Evolutionary conservation across 2,888 invertebrate species (phyloP).

Genomic region (Leucophora obtusa): DNA sequence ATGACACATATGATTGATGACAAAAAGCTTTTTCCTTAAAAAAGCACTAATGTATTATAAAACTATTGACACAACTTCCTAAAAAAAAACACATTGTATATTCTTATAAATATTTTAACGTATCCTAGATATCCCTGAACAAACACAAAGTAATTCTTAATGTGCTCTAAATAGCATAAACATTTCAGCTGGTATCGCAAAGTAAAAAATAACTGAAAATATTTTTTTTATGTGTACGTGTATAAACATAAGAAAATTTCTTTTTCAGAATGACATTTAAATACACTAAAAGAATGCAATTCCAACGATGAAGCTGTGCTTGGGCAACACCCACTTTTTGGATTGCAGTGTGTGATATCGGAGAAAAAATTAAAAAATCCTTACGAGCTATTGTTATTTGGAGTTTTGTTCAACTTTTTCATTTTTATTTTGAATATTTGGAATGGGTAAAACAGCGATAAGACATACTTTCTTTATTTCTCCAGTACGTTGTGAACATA

Average conservation of each 20-base stretch:
- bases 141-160: slow-evolving; percentile 13
- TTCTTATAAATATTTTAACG: not conserved
- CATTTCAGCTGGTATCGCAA: slow-evolving; percentile 32
- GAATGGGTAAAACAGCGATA: too few relatives aligned
- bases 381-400: too few relatives aligned
- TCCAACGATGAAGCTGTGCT: not conserved
- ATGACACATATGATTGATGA: slow-evolving; percentile 24
- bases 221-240: not conserved
- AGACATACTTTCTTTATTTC: too few relatives aligned
- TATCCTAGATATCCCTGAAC: not conserved
- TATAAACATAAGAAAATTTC: not conserved
- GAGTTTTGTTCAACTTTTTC: too few relatives aligned
- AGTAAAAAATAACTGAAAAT: not conserved
- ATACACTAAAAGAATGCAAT: not conserved
- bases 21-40: slow-evolving; percentile 17
- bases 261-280: not conserved
- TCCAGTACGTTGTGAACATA: too few relatives aligned
- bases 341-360: too few relatives aligned
- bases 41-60: slow-evolving; percentile 10
- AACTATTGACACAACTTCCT: slow-evolving; percentile 5
- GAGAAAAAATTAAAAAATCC: too few relatives aligned
- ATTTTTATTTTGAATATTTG: too few relatives aligned
- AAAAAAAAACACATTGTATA: not conserved
- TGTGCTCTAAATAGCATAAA: slow-evolving; percentile 28
- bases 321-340: too few relatives aligned